These are phyloP conservation scores for Plemyria rubiginata DNA, from an alignment of 2,888 invertebrate genomes.

Conservation along the genomic window DNA sequence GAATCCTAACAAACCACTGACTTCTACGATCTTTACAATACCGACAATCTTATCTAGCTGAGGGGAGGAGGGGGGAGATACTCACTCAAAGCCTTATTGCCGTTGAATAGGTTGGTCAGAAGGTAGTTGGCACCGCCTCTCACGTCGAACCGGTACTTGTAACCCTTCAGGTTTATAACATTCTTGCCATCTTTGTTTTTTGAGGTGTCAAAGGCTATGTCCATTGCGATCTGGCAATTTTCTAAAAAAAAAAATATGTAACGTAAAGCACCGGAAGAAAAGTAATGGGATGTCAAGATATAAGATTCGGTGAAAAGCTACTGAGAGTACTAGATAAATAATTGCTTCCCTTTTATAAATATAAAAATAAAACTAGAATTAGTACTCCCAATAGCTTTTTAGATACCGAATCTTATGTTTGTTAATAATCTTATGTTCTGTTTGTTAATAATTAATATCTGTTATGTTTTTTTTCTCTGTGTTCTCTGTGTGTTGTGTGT, in stretches of 20 bases:
- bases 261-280: background rate
- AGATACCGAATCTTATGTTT: too few relatives aligned
- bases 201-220: constrained; percentile 52
- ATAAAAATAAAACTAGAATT: too few relatives aligned
- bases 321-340: background rate
- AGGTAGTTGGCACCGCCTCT: constrained; percentile 58
- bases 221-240: constrained; percentile 51
- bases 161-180: constrained; percentile 56
- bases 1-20: too few relatives aligned
- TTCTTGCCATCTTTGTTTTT: constrained; percentile 62
- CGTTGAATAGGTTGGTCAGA: constrained; percentile 70
- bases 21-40: too few relatives aligned
- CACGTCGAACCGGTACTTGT: constrained; percentile 60
- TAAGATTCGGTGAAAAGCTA: background rate
- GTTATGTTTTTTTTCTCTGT: too few relatives aligned
- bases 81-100: constrained; percentile 70
- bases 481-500: too few relatives aligned
- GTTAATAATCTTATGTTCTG: too few relatives aligned
- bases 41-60: too few relatives aligned
- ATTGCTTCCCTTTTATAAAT: too few relatives aligned
- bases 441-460: too few relatives aligned
- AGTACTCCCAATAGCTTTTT: too few relatives aligned
- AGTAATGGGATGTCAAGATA: background rate
- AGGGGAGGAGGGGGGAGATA: constrained; percentile 25
- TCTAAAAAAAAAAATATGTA: constrained; percentile 48